Evolutionary conservation across 2,113 vertebrate genomes (phyloP).

Genomic region (Gadus macrocephalus): DNA sequence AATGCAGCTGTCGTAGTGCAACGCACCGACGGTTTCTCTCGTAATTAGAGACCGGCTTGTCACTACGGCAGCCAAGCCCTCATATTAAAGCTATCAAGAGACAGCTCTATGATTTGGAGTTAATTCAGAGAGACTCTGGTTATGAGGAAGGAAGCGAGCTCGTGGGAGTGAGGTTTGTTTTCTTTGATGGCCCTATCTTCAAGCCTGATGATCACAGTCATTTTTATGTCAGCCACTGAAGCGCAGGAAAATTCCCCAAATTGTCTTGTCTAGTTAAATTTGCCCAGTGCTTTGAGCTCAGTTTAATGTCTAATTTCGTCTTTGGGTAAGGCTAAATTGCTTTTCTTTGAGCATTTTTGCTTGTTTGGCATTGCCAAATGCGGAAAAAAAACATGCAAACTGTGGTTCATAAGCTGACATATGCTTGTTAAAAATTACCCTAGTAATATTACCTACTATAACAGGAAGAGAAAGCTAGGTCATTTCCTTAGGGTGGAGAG

Average conservation of each 20-base stretch:
- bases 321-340: too few species aligned
- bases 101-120: conserved; percentile 52
- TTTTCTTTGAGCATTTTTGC: too few species aligned
- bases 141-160: conserved; percentile 34
- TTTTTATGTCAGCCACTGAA: not conserved
- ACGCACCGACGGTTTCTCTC: conserved; percentile 44
- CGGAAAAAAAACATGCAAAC: too few species aligned
- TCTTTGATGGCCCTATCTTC: conserved; percentile 24
- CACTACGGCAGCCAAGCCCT: conserved; percentile 32
- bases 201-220: conserved; percentile 14
- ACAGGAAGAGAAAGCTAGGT: too few species aligned
- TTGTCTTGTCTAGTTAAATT: not conserved
- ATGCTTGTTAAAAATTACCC: too few species aligned
- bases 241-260: conserved; percentile 12
- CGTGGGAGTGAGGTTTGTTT: not conserved
- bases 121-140: conserved; percentile 25
- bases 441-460: too few species aligned
- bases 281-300: not conserved
- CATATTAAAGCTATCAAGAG: conserved; percentile 53
- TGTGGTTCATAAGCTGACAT: too few species aligned
- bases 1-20: conserved; percentile 29
- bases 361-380: too few species aligned
- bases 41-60: conserved; percentile 58
- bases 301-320: not conserved
- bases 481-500: too few species aligned